Conservation (phyloP, 2,888 invertebrate species). For the Philereme transversata region DNA sequence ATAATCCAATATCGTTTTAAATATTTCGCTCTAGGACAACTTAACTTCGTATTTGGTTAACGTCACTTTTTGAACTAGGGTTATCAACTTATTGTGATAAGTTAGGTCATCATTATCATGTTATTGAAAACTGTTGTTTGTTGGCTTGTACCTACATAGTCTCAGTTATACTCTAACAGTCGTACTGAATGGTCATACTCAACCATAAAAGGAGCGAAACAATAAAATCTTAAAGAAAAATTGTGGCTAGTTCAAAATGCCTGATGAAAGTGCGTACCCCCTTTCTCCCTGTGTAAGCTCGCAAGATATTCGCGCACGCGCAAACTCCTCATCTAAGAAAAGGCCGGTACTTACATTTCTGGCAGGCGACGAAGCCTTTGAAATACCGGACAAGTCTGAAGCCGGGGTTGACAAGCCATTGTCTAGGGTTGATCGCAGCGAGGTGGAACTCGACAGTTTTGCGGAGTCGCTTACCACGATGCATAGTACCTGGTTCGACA, state of each 20-base stretch:
- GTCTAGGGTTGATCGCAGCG: slow-evolving; percentile 66
- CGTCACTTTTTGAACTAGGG: slow-evolving; percentile 63
- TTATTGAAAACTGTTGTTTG: slow-evolving; percentile 49
- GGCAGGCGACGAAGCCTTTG: slow-evolving; percentile 70
- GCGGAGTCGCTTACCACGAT: slow-evolving; percentile 77
- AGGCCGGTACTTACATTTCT: slow-evolving; percentile 68
- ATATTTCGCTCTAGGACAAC: slow-evolving; percentile 17
- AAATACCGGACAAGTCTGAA: slow-evolving; percentile 75
- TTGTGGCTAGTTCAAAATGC: slow-evolving; percentile 66
- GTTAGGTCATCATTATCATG: slow-evolving; percentile 63
- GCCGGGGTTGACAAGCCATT: slow-evolving; percentile 71
- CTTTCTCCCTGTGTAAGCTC: slow-evolving; percentile 75
- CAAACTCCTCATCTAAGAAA: slow-evolving; percentile 79
- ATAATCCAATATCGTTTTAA: neutral
- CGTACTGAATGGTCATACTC: slow-evolving; percentile 38
- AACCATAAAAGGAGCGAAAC: neutral
- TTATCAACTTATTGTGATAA: slow-evolving; percentile 56
- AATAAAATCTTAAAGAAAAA: slow-evolving; percentile 4
- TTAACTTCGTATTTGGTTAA: slow-evolving; percentile 49
- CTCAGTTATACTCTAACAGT: slow-evolving; percentile 49
- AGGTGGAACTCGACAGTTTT: slow-evolving; percentile 82
- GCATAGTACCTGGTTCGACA: slow-evolving; percentile 82
- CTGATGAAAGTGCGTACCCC: slow-evolving; percentile 84
- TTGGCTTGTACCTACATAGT: slow-evolving; percentile 38
- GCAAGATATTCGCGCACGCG: slow-evolving; percentile 83